Percentiles rank a stretch among this genome's conserved stretches.
These are phyloP conservation scores for Cyphomyrus discorhynchus DNA, from an alignment of 2,113 vertebrate genomes.

Conservation along the genomic window DNA sequence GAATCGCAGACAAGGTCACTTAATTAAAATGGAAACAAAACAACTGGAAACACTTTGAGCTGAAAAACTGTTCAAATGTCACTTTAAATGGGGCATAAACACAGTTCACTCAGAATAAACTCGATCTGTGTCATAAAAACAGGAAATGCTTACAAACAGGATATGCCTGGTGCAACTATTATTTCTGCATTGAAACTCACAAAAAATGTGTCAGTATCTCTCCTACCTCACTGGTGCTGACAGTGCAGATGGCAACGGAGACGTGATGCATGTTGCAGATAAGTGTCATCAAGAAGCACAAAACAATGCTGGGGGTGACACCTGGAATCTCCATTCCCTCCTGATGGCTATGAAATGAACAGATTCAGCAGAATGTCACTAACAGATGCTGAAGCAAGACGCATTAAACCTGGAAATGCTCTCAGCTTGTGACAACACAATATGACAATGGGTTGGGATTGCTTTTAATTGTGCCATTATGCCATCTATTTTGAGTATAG, in stretches of 20 bases:
- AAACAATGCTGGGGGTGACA: conserved; percentile 21
- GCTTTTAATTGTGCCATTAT: not conserved
- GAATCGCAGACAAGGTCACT: not conserved
- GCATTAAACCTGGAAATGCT: not conserved
- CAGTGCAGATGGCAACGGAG: conserved; percentile 28
- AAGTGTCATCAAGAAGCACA: conserved; percentile 30
- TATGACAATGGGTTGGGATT: not conserved
- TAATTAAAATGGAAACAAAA: not conserved
- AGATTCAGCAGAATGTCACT: not conserved
- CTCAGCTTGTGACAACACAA: not conserved
- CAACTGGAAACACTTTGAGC: not conserved
- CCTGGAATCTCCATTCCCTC: conserved; percentile 27
- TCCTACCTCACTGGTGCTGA: conserved; percentile 29
- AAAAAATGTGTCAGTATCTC: conserved; percentile 15
- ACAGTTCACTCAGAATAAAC: not conserved
- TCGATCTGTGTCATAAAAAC: conserved; percentile 31
- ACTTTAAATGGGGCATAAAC: not conserved
- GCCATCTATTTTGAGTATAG: not conserved
- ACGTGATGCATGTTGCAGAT: conserved; percentile 10
- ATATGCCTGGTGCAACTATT: conserved; percentile 41
- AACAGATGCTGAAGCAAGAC: not conserved
- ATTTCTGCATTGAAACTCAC: conserved; percentile 31
- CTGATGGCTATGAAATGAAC: conserved; percentile 27
- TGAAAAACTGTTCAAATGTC: not conserved
- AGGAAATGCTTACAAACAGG: conserved; percentile 58